Base-by-base conservation (phyloP, 2,797 vertebrate genomes). In the Megalops cyprinoides region DNA sequence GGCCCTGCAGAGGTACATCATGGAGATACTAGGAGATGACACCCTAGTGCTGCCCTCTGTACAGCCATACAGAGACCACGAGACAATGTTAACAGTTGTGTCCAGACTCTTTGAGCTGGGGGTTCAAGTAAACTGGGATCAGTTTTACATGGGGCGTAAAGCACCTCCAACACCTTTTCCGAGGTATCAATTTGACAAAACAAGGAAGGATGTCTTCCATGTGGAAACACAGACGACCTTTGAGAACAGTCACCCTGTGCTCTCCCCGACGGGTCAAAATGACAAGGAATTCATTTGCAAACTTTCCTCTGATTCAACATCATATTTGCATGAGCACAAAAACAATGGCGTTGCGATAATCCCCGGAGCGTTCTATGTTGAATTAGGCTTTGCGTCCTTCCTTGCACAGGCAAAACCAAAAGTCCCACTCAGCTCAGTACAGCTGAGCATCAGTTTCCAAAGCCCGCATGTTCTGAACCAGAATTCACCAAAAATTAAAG, bases 331-430 rank as follows among this genome's bases (percentile, higher is more conserved):
- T 81, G 92, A 97, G 60, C 96, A 97, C 91, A 95, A 88, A 87
- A 93, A 94, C 82, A 94, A 93, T 1, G 88, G 87, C 0, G 78
- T 95, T 77, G 84, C 94, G 60, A 92, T 97, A 79, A 88, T 97
- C 60, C 95, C 96, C 1, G 96, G 95, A 4, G 89, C 96, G 46
- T 95, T 96, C 79, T 96, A 95, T 78, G 94, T 60, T 0, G 96
- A 97, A 83, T 79, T 97, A 86, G 96, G 91, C 81, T 91, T 97
- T 82, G 94, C 95, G 3, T 88, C 93, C 75, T 90, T 89, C 80
- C 88, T 95, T 87, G 89, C 77, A 46, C 90, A 81, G 78, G 87
- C 90, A 48, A 94, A 90, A 87, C 94, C 94, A 39, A 95, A 89
- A 85, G 90, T 94, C 0, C 92, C 95, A 12, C 91, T 97, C 20